Conservation (phyloP, 2,888 invertebrate species). For the Pseudolycoriella hygida region DNA sequence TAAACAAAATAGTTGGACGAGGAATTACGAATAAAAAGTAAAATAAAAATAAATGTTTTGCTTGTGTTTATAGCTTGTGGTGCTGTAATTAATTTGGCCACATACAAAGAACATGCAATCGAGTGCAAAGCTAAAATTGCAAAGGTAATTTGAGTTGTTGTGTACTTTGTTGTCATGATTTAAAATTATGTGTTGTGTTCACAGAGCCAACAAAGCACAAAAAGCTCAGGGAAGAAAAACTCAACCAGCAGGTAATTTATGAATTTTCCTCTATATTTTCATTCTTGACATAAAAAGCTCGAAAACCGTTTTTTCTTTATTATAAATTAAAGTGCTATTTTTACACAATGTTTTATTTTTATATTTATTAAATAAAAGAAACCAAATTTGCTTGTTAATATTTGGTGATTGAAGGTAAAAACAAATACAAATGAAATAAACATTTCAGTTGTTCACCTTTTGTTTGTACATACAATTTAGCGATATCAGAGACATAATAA, state of each 20-base stretch:
- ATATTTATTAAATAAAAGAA: background rate
- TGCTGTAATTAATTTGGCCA: slow-evolving; percentile 69
- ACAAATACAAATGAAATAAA: too few species aligned
- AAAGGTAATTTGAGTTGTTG: slow-evolving; percentile 8
- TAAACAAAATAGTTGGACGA: too few species aligned
- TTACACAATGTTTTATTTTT: background rate
- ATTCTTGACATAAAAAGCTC: slow-evolving; percentile 1
- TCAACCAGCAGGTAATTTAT: slow-evolving; percentile 15
- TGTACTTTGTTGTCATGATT: background rate
- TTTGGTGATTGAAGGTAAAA: slow-evolving; percentile 1
- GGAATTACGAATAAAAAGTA: too few species aligned
- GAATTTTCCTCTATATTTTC: slow-evolving; percentile 4
- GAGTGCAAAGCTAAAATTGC: slow-evolving; percentile 43
- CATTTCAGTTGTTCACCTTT: background rate
- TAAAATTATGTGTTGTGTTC: background rate
- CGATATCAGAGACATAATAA: background rate
- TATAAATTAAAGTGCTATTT: background rate
- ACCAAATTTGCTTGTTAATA: background rate
- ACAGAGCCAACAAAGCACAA: slow-evolving; percentile 12
- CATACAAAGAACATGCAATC: slow-evolving; percentile 73
- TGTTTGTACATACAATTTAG: background rate
- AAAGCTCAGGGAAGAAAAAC: slow-evolving; percentile 16
- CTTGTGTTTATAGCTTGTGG: slow-evolving; percentile 49
- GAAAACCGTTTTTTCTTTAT: background rate
- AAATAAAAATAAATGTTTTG: background rate